These are phyloP conservation scores for Tupiocoris notatus DNA, from an alignment of 2,888 invertebrate species.

Conservation along the genomic window DNA sequence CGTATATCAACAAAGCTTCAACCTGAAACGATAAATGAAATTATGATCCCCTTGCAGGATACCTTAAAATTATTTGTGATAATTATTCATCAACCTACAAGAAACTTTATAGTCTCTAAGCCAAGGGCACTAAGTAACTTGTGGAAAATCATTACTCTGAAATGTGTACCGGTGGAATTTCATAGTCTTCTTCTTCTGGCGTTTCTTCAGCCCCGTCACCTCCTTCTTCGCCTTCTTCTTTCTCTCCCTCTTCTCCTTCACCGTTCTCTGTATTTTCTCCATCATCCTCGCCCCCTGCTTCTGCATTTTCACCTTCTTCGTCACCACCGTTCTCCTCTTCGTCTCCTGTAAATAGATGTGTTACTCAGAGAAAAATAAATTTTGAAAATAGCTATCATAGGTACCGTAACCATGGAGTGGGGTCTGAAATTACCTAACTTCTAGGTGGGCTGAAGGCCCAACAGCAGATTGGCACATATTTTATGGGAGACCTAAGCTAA, in stretches of 20 bases:
- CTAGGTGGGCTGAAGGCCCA: too few relatives aligned
- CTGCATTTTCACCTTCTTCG: neutral
- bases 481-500: too few relatives aligned
- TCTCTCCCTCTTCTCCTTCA: conserved; percentile 22
- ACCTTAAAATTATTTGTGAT: neutral
- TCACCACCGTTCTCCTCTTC: neutral
- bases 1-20: conserved; percentile 59
- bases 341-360: neutral
- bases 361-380: neutral
- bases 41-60: neutral
- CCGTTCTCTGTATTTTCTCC: neutral
- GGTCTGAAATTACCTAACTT: too few relatives aligned
- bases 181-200: conserved; percentile 23
- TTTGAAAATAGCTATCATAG: neutral
- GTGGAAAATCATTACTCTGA: neutral
- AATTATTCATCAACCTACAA: neutral
- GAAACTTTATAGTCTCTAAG: neutral
- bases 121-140: too few relatives aligned
- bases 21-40: too few relatives aligned
- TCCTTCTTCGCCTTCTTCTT: conserved; percentile 1
- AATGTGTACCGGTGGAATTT: conserved; percentile 24
- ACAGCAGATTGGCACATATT: too few relatives aligned
- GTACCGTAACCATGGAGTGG: too few relatives aligned
- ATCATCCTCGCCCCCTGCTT: neutral
- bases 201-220: conserved; percentile 2